Evolutionary conservation across 2,888 invertebrate genomes (phyloP).

Genomic region (Syrphus vitripennis): DNA sequence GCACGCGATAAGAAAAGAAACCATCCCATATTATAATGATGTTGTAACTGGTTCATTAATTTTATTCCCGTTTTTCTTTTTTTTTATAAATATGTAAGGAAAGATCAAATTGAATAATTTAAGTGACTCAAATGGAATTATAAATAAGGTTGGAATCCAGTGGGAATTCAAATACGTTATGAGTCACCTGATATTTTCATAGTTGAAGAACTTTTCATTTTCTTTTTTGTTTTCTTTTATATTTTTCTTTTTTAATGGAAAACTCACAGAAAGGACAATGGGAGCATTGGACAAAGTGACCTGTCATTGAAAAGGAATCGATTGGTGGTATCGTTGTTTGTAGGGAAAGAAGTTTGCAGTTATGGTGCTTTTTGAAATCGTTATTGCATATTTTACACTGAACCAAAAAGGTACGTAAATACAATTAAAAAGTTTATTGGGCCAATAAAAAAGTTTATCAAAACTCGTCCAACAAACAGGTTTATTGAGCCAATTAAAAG

Average conservation of each 20-base stretch:
- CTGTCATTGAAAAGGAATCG: too few species aligned
- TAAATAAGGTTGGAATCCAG: not conserved
- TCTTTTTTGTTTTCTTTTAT: not conserved
- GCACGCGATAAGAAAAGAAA: conserved; percentile 45
- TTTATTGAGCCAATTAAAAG: too few species aligned
- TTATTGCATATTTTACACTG: too few species aligned
- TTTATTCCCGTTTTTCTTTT: not conserved
- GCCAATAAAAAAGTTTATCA: too few species aligned
- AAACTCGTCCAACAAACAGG: too few species aligned
- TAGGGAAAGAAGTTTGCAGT: too few species aligned
- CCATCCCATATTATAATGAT: conserved; percentile 1
- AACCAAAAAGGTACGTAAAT: too few species aligned
- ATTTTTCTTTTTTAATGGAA: not conserved
- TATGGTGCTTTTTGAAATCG: too few species aligned
- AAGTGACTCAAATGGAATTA: conserved; percentile 25
- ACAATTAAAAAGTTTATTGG: too few species aligned
- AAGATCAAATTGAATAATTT: conserved; percentile 20
- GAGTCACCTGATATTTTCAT: not conserved
- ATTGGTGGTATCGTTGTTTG: too few species aligned
- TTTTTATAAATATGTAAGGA: conserved; percentile 2
- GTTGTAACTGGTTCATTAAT: not conserved
- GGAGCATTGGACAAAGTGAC: too few species aligned
- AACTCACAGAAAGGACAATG: too few species aligned
- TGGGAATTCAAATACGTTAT: not conserved
- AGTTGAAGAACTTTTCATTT: not conserved